Evolutionary conservation across 2,888 invertebrate genomes (phyloP).

Genomic region (Athalia circularis): DNA sequence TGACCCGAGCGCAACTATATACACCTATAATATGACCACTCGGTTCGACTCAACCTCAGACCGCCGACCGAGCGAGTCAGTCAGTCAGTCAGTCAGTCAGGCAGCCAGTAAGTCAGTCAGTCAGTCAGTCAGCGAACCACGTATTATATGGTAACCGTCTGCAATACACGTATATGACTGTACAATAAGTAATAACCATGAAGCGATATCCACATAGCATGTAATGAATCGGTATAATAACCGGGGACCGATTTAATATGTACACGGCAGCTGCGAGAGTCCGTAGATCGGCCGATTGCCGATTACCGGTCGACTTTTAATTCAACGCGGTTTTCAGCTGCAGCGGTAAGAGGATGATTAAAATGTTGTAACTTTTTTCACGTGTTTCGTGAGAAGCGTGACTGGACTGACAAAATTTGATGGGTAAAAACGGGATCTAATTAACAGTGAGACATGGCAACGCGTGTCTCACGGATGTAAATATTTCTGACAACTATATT

Average conservation of each 20-base stretch:
- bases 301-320: background rate
- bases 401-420: background rate
- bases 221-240: background rate
- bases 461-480: constrained; percentile 5
- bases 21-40: constrained; percentile 44
- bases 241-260: background rate
- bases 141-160: background rate
- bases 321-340: too few species aligned
- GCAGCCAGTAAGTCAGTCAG: background rate
- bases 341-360: too few species aligned
- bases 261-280: background rate
- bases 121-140: background rate
- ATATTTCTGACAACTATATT: constrained; percentile 15
- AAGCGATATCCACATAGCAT: background rate
- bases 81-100: constrained; percentile 7
- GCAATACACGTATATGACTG: background rate
- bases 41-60: constrained; percentile 31
- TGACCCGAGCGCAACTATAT: constrained; percentile 37
- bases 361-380: background rate
- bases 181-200: background rate
- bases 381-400: constrained; percentile 13
- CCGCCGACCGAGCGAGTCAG: background rate
- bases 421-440: constrained; percentile 21
- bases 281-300: too few species aligned
- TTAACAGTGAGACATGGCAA: constrained; percentile 14